Evolutionary conservation across 2,797 vertebrate genomes (phyloP).

Genomic region (Epinephelus awoara): DNA sequence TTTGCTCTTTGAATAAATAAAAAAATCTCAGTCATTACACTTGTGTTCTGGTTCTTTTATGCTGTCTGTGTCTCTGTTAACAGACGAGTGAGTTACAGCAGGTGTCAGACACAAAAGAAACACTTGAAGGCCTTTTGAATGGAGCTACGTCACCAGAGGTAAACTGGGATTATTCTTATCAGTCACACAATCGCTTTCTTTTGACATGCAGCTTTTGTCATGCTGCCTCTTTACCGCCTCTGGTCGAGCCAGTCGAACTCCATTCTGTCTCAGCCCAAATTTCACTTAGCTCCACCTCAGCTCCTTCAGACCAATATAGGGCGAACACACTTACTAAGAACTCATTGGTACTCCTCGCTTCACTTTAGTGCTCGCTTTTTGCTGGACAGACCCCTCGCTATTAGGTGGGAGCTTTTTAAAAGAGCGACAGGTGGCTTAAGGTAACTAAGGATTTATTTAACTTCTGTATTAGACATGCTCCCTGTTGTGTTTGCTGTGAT

Average conservation of each 20-base stretch:
- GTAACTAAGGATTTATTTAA: constrained; percentile 18
- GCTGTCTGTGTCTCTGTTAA: neutral
- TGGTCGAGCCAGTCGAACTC: constrained; percentile 72
- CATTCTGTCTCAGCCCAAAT: constrained; percentile 55
- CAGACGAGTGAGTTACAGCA: no score
- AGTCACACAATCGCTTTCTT: neutral
- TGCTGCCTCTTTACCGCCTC: neutral
- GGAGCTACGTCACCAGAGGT: rapidly evolving
- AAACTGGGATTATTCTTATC: neutral
- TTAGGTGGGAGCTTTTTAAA: neutral
- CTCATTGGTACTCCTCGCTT: no score
- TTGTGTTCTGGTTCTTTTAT: neutral
- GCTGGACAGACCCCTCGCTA: no score
- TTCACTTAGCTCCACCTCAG: constrained; percentile 16
- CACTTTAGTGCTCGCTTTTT: neutral
- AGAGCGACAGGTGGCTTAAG: neutral
- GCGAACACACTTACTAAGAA: neutral
- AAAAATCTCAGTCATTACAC: constrained; percentile 14
- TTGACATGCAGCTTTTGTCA: constrained; percentile 5
- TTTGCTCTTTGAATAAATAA: constrained; percentile 59
- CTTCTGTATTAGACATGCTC: neutral
- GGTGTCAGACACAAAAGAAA: neutral
- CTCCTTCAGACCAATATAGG: rapidly evolving
- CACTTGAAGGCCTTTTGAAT: neutral
- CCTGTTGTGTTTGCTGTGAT: neutral